Evolutionary conservation across 2,797 vertebrate genomes (phyloP).

Genomic region (Hydrophis major): DNA sequence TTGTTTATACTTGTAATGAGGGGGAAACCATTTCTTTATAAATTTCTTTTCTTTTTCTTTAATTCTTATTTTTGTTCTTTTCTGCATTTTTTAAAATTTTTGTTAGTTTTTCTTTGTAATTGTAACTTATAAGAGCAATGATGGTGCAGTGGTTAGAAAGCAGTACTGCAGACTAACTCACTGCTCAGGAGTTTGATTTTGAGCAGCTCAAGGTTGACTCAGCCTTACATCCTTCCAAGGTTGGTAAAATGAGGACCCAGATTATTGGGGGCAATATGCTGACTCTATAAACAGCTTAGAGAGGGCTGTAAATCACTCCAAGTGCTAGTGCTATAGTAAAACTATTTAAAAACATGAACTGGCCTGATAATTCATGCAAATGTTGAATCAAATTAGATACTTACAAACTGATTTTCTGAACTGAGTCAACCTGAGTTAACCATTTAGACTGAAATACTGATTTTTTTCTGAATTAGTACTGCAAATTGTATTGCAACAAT

Average conservation of each 20-base stretch:
- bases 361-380: neutral
- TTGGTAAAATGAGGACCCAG: too few species aligned
- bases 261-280: too few species aligned
- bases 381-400: neutral
- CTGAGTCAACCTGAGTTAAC: neutral
- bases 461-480: neutral
- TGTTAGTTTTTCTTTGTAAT: neutral
- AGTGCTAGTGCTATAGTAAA: neutral
- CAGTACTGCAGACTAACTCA: too few species aligned
- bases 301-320: too few species aligned
- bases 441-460: neutral
- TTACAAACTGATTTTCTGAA: neutral
- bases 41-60: neutral
- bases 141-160: too few species aligned
- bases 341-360: neutral
- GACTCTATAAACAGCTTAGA: too few species aligned
- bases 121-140: too few species aligned
- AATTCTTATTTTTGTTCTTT: neutral
- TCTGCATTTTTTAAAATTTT: neutral
- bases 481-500: neutral
- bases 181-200: too few species aligned
- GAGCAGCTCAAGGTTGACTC: too few species aligned
- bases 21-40: neutral
- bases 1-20: neutral
- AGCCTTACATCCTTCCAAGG: too few species aligned